Conservation (phyloP, 2,888 invertebrate species). For the Salpingus planirostris region DNA sequence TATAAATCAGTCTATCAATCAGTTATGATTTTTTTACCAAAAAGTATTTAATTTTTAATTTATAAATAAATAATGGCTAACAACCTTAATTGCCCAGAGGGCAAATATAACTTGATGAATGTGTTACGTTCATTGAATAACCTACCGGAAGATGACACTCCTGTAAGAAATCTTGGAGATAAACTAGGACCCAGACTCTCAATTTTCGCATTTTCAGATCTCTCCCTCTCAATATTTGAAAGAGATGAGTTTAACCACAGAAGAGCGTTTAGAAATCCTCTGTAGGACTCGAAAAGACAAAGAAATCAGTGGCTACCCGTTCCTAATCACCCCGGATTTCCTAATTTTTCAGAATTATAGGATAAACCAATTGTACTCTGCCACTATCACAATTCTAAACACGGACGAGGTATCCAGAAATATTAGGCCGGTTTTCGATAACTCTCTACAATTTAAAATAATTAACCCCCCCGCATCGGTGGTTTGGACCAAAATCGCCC, state of each 20-base stretch:
- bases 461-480: slow-evolving; percentile 41
- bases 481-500: slow-evolving; percentile 52
- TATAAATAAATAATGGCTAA: no score
- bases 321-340: slow-evolving; percentile 42
- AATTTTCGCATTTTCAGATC: slow-evolving; percentile 23
- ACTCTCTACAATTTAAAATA: slow-evolving; percentile 46
- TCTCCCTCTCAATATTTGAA: slow-evolving; percentile 30
- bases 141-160: no score
- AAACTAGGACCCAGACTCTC: no score
- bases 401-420: slow-evolving; percentile 44
- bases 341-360: slow-evolving; percentile 54
- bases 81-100: no score
- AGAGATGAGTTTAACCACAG: slow-evolving; percentile 32
- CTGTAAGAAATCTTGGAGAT: no score
- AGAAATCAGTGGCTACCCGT: slow-evolving; percentile 8
- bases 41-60: no score
- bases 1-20: no score
- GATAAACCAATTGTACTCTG: slow-evolving; percentile 44
- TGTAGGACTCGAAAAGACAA: slow-evolving; percentile 13
- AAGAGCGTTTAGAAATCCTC: slow-evolving; percentile 23
- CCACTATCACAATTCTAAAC: slow-evolving; percentile 49
- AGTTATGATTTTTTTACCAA: no score
- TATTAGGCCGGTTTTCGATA: slow-evolving; percentile 41
- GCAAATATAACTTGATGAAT: no score
- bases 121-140: no score